A percentile compares a stretch with the other conserved stretches of the same genome.
phyloP scores from a whole-genome alignment of 1,140 invertebrate species.

The Diorhabda carinulata region DNA sequence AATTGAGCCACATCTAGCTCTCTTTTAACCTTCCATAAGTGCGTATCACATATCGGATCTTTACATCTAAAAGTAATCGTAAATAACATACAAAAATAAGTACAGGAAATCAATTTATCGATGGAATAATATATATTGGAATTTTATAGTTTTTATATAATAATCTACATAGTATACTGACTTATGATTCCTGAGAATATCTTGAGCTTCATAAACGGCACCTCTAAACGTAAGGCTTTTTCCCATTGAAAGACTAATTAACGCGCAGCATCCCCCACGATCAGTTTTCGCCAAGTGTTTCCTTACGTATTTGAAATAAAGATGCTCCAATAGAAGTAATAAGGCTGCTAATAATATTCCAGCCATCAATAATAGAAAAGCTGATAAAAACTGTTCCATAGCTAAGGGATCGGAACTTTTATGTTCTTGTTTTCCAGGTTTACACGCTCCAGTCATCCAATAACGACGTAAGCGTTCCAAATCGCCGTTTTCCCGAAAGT shows the following conservation, averaged over 20 bases:
- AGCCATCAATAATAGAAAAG: conserved; percentile 90
- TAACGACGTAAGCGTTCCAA: conserved; percentile 89
- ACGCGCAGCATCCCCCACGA: conserved; percentile 80
- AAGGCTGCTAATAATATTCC: conserved; percentile 85
- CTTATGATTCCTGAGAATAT: conserved; percentile 53
- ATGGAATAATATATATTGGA: too few species aligned
- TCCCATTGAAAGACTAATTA: conserved; percentile 81
- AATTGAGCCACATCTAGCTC: conserved; percentile 81
- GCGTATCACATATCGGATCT: conserved; percentile 77
- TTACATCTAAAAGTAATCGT: conserved; percentile 52
- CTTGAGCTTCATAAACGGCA: conserved; percentile 81
- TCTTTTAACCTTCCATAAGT: conserved; percentile 84
- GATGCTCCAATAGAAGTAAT: conserved; percentile 83
- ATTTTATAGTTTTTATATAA: background rate
- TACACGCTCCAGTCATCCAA: conserved; percentile 97
- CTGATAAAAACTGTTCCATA: conserved; percentile 94
- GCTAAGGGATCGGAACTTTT: conserved; percentile 89
- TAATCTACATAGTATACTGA: background rate
- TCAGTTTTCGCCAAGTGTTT: conserved; percentile 86
- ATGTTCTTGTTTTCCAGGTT: conserved; percentile 85
- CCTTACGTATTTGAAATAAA: conserved; percentile 90
- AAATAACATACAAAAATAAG: background rate
- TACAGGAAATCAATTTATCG: too few species aligned
- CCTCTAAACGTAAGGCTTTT: conserved; percentile 50
- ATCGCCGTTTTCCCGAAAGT: conserved; percentile 94